Conservation (phyloP, 2,888 invertebrate species). For the Eumerus sabulonum region DNA sequence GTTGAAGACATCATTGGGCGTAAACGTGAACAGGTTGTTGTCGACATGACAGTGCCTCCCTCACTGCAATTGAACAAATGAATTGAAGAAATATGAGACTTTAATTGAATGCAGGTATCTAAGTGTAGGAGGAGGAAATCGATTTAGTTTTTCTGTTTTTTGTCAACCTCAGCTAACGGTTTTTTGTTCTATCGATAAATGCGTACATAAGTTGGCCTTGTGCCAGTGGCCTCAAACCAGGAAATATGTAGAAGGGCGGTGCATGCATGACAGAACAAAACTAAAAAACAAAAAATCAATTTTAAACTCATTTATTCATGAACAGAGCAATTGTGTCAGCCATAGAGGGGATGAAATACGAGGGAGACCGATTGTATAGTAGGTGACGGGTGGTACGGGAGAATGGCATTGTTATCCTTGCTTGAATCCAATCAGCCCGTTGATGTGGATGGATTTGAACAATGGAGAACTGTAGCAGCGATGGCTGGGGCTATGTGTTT, state of each 20-base stretch:
- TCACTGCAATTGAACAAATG: conserved; percentile 39
- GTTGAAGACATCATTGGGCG: conserved; percentile 70
- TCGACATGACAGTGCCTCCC: conserved; percentile 74
- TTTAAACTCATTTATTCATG: conserved; percentile 44
- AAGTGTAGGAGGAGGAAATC: conserved; percentile 37
- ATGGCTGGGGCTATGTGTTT: not conserved
- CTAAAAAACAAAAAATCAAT: conserved; percentile 34
- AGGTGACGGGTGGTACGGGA: conserved; percentile 2
- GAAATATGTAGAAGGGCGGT: not conserved
- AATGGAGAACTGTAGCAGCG: conserved; percentile 11
- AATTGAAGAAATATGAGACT: conserved; percentile 24
- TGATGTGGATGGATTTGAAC: conserved; percentile 31
- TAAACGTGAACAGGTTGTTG: conserved; percentile 76
- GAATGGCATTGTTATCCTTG: conserved; percentile 46
- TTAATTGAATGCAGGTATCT: conserved; percentile 51
- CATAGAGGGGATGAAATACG: not conserved
- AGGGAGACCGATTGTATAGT: not conserved
- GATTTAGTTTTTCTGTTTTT: conserved; percentile 31
- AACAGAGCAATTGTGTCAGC: conserved; percentile 31
- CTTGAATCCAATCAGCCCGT: conserved; percentile 30
- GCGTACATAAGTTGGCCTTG: conserved; percentile 29
- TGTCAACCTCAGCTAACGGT: conserved; percentile 45
- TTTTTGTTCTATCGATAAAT: conserved; percentile 1
- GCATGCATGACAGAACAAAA: conserved; percentile 17
- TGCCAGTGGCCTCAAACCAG: conserved; percentile 34